Conservation (phyloP, 35 echinoderm and acorn worm species). For the Lytechinus pictus region DNA sequence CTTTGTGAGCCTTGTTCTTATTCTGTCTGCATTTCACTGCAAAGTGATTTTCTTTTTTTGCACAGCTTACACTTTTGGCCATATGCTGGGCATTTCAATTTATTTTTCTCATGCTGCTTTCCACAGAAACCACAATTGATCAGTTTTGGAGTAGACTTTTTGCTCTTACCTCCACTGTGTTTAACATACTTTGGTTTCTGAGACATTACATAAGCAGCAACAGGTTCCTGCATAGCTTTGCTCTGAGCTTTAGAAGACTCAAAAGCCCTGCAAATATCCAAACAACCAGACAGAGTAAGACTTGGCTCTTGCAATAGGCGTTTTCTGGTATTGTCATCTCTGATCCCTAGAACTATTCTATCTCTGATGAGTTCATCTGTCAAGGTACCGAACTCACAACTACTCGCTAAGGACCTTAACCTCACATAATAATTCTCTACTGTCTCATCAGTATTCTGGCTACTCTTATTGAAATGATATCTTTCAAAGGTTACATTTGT, state of each 20-base stretch:
- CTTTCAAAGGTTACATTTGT: slow-evolving; percentile 81
- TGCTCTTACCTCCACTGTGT: background rate
- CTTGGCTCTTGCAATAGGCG: slow-evolving; percentile 72
- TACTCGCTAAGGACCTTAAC: slow-evolving; percentile 57
- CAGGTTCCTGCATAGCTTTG: slow-evolving; percentile 42
- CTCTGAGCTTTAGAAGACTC: slow-evolving; percentile 53
- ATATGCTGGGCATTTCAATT: background rate
- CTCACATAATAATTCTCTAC: slow-evolving; percentile 70
- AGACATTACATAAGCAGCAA: background rate
- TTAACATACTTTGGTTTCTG: background rate
- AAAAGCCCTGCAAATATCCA: slow-evolving; percentile 66
- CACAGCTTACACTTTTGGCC: slow-evolving; percentile 29
- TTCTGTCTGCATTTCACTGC: slow-evolving; percentile 30
- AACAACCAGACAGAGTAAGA: slow-evolving; percentile 58
- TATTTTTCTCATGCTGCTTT: slow-evolving; percentile 49
- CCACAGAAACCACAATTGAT: slow-evolving; percentile 63
- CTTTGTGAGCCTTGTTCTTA: background rate
- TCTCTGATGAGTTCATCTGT: slow-evolving; percentile 64
- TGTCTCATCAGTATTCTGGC: slow-evolving; percentile 64
- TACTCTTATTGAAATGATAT: slow-evolving; percentile 74
- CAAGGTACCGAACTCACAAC: slow-evolving; percentile 68
- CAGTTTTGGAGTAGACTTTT: background rate
- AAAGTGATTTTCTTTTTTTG: slow-evolving; percentile 39
- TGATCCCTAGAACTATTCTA: slow-evolving; percentile 64
- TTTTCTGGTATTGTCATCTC: slow-evolving; percentile 48